Percentiles rank a stretch among this genome's conserved stretches.
Evolutionary conservation across 2,888 invertebrate genomes (phyloP).

Genomic region (Drosophila anceps): DNA sequence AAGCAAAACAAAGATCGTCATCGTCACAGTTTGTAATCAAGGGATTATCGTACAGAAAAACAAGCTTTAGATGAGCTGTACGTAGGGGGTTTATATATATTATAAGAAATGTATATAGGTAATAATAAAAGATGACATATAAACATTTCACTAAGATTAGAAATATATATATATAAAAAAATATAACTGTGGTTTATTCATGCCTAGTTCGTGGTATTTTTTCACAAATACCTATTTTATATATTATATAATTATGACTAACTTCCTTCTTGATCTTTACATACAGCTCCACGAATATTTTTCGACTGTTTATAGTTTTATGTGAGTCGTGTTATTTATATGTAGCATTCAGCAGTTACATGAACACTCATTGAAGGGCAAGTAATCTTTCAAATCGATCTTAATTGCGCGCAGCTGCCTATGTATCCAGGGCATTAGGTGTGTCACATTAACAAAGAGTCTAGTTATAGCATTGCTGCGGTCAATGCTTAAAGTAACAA

Average conservation of each 20-base stretch:
- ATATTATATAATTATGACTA: background rate
- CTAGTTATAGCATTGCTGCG: background rate
- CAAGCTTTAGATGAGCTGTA: background rate
- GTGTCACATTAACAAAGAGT: constrained; percentile 33
- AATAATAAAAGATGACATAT: too few species aligned
- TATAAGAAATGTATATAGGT: too few species aligned
- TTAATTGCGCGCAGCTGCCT: constrained; percentile 18
- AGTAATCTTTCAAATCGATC: constrained; percentile 19
- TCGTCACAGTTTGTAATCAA: background rate
- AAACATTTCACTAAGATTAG: too few species aligned
- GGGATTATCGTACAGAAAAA: background rate
- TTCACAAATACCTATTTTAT: background rate
- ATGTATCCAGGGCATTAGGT: constrained; percentile 44
- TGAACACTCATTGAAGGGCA: constrained; percentile 10
- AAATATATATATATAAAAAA: too few species aligned
- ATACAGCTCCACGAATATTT: too few species aligned
- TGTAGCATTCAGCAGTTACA: background rate
- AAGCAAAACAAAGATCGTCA: background rate
- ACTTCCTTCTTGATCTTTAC: background rate
- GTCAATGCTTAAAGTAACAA: background rate
- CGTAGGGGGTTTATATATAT: too few species aligned
- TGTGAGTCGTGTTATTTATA: too few species aligned
- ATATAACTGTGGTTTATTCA: background rate
- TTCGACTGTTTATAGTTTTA: background rate
- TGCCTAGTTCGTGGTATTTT: background rate